A percentile compares a stretch with the other conserved stretches of the same genome.
phyloP scores from a whole-genome alignment of 2,888 invertebrate genomes.

The Eudemis profundana region DNA sequence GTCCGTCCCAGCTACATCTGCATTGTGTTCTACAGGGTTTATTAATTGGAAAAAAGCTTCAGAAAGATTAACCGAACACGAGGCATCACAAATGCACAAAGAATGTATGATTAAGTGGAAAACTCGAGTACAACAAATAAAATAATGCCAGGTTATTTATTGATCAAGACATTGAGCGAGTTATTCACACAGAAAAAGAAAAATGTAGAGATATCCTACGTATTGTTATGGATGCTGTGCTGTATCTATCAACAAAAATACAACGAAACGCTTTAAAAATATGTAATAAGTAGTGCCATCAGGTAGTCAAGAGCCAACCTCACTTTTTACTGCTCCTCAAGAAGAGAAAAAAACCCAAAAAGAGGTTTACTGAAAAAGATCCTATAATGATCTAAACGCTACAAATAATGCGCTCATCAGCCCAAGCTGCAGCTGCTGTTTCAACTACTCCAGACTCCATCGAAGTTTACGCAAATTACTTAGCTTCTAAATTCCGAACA shows the following conservation, averaged over 20 bases:
- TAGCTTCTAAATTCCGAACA: too few species aligned
- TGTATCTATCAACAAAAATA: too few species aligned
- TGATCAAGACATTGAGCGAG: slow-evolving; percentile 49
- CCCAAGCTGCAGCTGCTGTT: too few species aligned
- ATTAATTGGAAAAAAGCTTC: slow-evolving; percentile 49
- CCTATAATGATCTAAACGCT: too few species aligned
- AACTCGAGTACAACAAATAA: slow-evolving; percentile 43
- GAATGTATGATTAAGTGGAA: too few species aligned
- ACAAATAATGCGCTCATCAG: too few species aligned
- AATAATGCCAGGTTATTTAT: slow-evolving; percentile 49
- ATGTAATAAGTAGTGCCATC: too few species aligned
- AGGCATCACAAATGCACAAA: slow-evolving; percentile 47
- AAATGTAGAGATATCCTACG: slow-evolving; percentile 52
- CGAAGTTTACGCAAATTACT: too few species aligned
- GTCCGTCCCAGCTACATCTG: slow-evolving; percentile 47
- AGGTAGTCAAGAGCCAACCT: too few species aligned
- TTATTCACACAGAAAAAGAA: slow-evolving; percentile 47
- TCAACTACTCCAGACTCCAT: too few species aligned
- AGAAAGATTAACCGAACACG: slow-evolving; percentile 48
- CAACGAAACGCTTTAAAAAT: too few species aligned
- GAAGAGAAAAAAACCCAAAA: neutral
- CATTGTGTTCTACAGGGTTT: slow-evolving; percentile 46
- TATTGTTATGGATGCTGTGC: slow-evolving; percentile 44
- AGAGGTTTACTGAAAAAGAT: too few species aligned
- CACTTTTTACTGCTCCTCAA: neutral